These are phyloP conservation scores for Apodemia zela DNA, from an alignment of 2,888 invertebrate species.

Conservation along the genomic window DNA sequence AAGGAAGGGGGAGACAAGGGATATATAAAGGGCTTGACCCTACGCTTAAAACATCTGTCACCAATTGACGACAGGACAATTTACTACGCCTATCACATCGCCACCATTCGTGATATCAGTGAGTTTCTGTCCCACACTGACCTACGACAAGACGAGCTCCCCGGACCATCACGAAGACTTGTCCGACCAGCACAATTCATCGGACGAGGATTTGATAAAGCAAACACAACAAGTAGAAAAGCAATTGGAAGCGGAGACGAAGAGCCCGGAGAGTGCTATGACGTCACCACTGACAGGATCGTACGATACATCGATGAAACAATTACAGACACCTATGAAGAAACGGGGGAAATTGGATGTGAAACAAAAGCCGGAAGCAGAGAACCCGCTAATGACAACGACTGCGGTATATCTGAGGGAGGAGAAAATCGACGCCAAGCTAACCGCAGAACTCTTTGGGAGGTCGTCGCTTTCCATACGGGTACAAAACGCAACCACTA, in stretches of 20 bases:
- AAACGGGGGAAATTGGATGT: neutral
- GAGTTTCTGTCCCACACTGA: neutral
- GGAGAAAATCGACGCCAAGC: too few relatives aligned
- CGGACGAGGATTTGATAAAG: neutral
- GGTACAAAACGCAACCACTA: too few relatives aligned
- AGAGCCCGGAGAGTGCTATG: neutral
- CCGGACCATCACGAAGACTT: neutral
- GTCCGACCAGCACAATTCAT: neutral
- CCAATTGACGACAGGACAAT: neutral
- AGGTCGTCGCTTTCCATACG: too few relatives aligned
- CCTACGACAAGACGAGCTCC: neutral
- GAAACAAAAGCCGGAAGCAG: neutral
- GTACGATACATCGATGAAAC: neutral
- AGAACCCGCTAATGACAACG: neutral
- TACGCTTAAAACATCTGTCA: neutral
- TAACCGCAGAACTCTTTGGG: too few relatives aligned
- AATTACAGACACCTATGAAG: neutral
- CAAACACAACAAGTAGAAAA: neutral
- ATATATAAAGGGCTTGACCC: too few relatives aligned
- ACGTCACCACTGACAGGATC: neutral
- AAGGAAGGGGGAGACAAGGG: neutral
- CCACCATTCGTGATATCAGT: neutral
- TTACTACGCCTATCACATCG: constrained; percentile 3
- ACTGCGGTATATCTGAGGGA: neutral
- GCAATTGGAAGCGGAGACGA: neutral